Conservation (phyloP, 2,888 invertebrate species). For the Mechanitis messenoides region DNA sequence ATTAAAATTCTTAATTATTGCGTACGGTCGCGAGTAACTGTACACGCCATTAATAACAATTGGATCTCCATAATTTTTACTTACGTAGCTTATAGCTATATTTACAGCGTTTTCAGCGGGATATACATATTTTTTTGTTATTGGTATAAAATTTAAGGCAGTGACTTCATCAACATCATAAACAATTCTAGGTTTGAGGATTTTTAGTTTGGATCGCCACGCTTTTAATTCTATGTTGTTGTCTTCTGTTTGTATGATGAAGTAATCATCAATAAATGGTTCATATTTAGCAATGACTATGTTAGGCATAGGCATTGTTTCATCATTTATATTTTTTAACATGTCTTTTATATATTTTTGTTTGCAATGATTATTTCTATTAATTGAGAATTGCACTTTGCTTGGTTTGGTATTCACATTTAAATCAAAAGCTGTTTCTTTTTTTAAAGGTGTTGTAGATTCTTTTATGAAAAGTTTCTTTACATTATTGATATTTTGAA, state of each 20-base stretch:
- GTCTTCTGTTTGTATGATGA: slow-evolving; percentile 21
- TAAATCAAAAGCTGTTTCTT: too few species aligned
- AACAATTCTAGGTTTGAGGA: slow-evolving; percentile 22
- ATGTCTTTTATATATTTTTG: too few species aligned
- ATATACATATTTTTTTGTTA: slow-evolving; percentile 17
- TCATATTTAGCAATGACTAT: slow-evolving; percentile 15
- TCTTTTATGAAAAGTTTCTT: too few species aligned
- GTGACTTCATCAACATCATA: slow-evolving; percentile 15
- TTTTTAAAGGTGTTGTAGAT: too few species aligned
- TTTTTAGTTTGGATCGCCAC: slow-evolving; percentile 20
- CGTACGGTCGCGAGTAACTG: slow-evolving; percentile 13
- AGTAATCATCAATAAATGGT: slow-evolving; percentile 7
- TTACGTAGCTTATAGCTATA: slow-evolving; percentile 15
- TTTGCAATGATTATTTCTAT: too few species aligned
- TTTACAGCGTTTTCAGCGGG: slow-evolving; percentile 1
- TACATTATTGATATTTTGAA: too few species aligned
- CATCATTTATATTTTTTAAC: not conserved
- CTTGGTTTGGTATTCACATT: too few species aligned
- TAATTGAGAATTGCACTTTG: too few species aligned
- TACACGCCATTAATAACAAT: slow-evolving; percentile 18
- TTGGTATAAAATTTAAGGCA: slow-evolving; percentile 20
- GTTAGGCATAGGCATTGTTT: slow-evolving; percentile 13
- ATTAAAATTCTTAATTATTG: slow-evolving; percentile 13
- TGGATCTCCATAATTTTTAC: slow-evolving; percentile 21
- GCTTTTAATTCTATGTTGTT: slow-evolving; percentile 22